These are phyloP conservation scores for Psephotus haematonotus DNA, from an alignment of 2,113 vertebrate genomes.

Conservation along the genomic window DNA sequence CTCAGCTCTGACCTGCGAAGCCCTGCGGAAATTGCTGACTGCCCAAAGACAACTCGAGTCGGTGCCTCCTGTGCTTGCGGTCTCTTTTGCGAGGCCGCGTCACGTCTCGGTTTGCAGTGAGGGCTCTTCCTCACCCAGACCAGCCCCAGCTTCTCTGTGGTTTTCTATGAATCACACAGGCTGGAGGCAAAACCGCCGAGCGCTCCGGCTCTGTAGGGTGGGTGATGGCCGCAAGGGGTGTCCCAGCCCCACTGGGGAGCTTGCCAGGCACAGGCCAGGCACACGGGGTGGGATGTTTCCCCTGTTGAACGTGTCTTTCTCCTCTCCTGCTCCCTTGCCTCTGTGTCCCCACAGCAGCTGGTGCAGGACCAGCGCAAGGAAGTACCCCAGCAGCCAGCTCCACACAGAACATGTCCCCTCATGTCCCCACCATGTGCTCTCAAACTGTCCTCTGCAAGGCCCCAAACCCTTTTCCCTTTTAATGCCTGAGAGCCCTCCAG, in stretches of 20 bases:
- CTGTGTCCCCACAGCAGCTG: fast-evolving
- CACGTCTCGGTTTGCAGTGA: fast-evolving
- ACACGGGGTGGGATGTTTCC: fast-evolving
- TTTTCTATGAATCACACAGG: not conserved
- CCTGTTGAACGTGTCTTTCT: not conserved
- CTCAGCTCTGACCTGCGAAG: not conserved
- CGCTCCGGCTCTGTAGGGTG: fast-evolving
- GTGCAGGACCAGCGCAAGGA: not conserved
- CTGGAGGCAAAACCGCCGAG: fast-evolving
- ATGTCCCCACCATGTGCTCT: not conserved
- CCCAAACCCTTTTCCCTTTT: fast-evolving
- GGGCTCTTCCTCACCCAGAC: not conserved
- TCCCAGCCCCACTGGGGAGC: not conserved
- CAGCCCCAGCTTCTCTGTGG: fast-evolving
- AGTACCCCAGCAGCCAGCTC: fast-evolving
- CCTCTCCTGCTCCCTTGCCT: not conserved
- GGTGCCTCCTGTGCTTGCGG: not conserved
- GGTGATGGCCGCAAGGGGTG: fast-evolving
- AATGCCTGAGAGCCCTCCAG: not conserved
- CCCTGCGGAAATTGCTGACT: not conserved
- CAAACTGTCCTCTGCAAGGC: not conserved
- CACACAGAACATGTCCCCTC: not conserved
- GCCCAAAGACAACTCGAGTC: fast-evolving
- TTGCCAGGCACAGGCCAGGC: fast-evolving
- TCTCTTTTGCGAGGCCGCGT: fast-evolving